A percentile compares a stretch with the other conserved stretches of the same genome.
Conservation (phyloP, 1,140 invertebrate species). For the Cataglyphis hispanica region DNA sequence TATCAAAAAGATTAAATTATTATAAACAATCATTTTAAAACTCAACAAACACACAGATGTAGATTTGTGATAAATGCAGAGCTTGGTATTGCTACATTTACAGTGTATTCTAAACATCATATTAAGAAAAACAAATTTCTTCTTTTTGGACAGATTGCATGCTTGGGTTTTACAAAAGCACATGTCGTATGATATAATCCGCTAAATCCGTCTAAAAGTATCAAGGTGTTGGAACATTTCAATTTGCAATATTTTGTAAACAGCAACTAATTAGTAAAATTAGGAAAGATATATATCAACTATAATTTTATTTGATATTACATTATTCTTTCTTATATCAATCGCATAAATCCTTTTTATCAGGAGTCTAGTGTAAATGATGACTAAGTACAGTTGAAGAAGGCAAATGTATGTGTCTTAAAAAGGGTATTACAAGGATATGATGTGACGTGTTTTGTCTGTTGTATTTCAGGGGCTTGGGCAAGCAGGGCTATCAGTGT, state of each 20-base stretch:
- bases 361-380: constrained; percentile 57
- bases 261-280: background rate
- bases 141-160: constrained; percentile 58
- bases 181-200: constrained; percentile 23
- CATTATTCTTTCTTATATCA: constrained; percentile 38
- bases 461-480: constrained; percentile 96
- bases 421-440: constrained; percentile 81
- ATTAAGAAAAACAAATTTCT: background rate
- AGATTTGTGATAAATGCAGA: background rate
- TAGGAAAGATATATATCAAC: background rate
- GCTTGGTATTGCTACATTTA: constrained; percentile 36
- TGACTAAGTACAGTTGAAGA: constrained; percentile 75
- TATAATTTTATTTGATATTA: constrained; percentile 8
- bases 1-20: background rate
- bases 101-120: background rate
- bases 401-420: constrained; percentile 83
- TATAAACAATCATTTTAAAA: constrained; percentile 3
- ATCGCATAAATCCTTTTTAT: constrained; percentile 21
- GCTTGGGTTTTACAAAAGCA: constrained; percentile 62
- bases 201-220: constrained; percentile 43
- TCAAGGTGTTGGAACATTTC: constrained; percentile 26
- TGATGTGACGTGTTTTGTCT: constrained; percentile 87
- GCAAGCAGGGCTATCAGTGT: constrained; percentile 99
- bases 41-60: background rate
- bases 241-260: constrained; percentile 29